A percentile compares a stretch with the other conserved stretches of the same genome.
Evolutionary conservation across 2,888 invertebrate species (phyloP).

Genomic region (Atherix ibis): DNA sequence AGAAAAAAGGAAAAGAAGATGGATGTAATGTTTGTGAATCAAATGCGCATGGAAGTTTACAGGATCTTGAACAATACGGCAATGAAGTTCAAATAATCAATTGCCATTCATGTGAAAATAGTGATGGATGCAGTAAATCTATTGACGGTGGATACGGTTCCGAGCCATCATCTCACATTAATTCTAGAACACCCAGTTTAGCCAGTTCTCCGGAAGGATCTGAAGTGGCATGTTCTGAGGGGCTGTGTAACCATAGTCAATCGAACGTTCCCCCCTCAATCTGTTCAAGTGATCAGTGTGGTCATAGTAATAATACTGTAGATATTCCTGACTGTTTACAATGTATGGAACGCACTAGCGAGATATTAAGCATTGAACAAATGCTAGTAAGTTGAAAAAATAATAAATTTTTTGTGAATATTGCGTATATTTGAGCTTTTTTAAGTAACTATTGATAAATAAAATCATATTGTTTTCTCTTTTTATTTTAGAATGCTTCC

Average conservation of each 20-base stretch:
- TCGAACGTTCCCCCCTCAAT: too few relatives aligned
- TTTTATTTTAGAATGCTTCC: slow-evolving; percentile 51
- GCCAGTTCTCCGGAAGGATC: slow-evolving; percentile 81
- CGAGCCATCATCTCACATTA: slow-evolving; percentile 47
- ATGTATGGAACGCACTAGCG: slow-evolving; percentile 16
- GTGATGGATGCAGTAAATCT: slow-evolving; percentile 39
- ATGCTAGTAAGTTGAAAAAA: slow-evolving; percentile 44
- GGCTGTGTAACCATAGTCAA: slow-evolving; percentile 63
- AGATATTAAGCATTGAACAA: slow-evolving; percentile 47
- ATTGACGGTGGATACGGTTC: slow-evolving; percentile 83
- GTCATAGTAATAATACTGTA: slow-evolving; percentile 6
- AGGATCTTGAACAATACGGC: slow-evolving; percentile 17
- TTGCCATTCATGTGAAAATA: slow-evolving; percentile 9
- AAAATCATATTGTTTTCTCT: slow-evolving; percentile 8
- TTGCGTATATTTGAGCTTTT: slow-evolving; percentile 4
- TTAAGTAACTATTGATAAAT: background rate
- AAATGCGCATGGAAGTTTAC: slow-evolving; percentile 27
- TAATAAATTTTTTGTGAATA: background rate
- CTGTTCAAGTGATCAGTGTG: too few relatives aligned
- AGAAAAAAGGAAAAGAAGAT: slow-evolving; percentile 29
- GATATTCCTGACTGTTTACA: slow-evolving; percentile 10
- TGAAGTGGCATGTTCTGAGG: slow-evolving; percentile 77
- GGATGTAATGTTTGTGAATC: slow-evolving; percentile 28
- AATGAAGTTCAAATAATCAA: slow-evolving; percentile 9
- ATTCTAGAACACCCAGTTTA: slow-evolving; percentile 55